Conservation (phyloP, 2,797 vertebrate genomes). For the Syngnathus rostellatus region DNA sequence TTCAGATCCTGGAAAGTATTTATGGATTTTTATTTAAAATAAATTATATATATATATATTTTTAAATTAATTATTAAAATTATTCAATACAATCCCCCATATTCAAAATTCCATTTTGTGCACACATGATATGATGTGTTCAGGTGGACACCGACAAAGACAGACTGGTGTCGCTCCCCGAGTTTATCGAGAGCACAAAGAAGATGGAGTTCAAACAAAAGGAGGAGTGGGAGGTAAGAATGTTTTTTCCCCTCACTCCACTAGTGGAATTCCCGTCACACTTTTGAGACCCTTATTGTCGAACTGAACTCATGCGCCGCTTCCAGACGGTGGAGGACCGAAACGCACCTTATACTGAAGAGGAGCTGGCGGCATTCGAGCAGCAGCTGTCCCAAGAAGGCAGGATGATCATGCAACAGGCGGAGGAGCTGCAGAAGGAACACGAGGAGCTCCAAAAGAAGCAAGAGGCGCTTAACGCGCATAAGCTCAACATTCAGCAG, state of each 20-base stretch:
- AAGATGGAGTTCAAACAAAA: slow-evolving; percentile 81
- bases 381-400: slow-evolving; percentile 75
- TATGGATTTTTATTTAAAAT: neutral
- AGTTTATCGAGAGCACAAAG: slow-evolving; percentile 80
- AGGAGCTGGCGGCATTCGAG: slow-evolving; percentile 81
- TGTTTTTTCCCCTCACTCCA: neutral
- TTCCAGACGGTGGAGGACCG: slow-evolving; percentile 80
- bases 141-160: slow-evolving; percentile 85
- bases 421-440: slow-evolving; percentile 75
- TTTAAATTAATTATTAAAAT: no score
- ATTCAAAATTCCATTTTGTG: neutral
- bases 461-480: slow-evolving; percentile 77
- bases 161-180: slow-evolving; percentile 78
- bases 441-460: slow-evolving; percentile 79
- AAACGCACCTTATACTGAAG: slow-evolving; percentile 78
- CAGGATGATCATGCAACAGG: slow-evolving; percentile 69
- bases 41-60: no score
- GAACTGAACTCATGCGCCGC: neutral
- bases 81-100: neutral
- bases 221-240: slow-evolving; percentile 85
- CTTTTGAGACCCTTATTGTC: no score
- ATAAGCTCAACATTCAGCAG: slow-evolving; percentile 79
- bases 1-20: neutral
- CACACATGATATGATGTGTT: slow-evolving; percentile 13
- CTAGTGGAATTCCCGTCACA: no score